Percentiles rank a stretch among this genome's conserved stretches.
Conservation (phyloP, 2,113 vertebrate genomes). For the Mus spicilegus region DNA sequence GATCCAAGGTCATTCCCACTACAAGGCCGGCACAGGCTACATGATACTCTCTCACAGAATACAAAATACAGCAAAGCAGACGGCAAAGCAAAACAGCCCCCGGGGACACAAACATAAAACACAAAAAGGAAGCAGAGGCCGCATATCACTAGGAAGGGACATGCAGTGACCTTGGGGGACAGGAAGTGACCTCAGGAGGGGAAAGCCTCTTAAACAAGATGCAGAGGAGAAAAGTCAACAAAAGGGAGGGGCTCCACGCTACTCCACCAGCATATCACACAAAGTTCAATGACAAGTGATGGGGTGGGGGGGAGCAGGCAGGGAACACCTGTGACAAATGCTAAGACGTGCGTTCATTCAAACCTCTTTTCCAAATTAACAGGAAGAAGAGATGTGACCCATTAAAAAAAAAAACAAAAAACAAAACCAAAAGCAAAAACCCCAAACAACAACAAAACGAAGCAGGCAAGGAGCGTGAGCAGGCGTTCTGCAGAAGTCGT, state of each 20-base stretch:
- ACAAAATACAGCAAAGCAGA: background rate
- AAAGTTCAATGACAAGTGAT: background rate
- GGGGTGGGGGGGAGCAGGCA: background rate
- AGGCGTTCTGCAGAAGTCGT: constrained; percentile 25
- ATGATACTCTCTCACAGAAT: background rate
- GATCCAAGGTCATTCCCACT: background rate
- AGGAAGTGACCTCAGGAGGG: background rate
- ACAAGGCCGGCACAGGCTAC: too few relatives aligned
- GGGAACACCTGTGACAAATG: background rate
- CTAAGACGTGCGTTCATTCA: background rate
- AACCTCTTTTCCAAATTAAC: constrained; percentile 42
- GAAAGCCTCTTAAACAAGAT: background rate
- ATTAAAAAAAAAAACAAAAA: background rate
- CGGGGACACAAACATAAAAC: background rate
- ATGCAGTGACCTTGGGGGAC: background rate
- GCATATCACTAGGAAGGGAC: background rate
- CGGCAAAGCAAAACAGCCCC: background rate
- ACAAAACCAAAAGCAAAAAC: background rate
- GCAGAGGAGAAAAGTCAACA: constrained; percentile 1
- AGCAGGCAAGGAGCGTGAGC: background rate
- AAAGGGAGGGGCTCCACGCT: background rate
- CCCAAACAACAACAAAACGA: background rate
- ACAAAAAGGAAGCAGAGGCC: constrained; percentile 35
- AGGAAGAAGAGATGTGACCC: constrained; percentile 15
- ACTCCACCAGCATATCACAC: background rate